These are phyloP conservation scores for Tolmerus cingulatus DNA, from an alignment of 2,888 invertebrate species.

Conservation along the genomic window DNA sequence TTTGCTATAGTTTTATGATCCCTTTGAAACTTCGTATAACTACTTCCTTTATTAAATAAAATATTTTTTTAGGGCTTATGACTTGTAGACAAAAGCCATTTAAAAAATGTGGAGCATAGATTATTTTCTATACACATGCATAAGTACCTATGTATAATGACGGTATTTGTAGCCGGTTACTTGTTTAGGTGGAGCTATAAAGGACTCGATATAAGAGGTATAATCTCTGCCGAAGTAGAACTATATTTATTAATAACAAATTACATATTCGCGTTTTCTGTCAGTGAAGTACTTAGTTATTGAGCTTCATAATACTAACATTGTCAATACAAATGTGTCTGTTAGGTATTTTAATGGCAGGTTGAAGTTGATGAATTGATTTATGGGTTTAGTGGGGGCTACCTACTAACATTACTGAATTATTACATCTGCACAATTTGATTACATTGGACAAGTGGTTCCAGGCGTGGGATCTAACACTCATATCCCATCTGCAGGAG, in stretches of 20 bases:
- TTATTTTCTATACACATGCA: background rate
- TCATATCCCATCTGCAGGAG: conserved; percentile 97
- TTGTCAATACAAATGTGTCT: background rate
- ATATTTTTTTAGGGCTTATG: too few species aligned
- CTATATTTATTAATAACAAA: background rate
- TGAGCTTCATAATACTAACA: background rate
- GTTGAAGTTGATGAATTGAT: background rate
- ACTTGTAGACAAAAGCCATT: background rate
- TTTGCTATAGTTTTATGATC: background rate
- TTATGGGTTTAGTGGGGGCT: background rate
- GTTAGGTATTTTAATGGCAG: background rate
- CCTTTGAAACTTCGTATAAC: background rate
- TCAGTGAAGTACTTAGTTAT: background rate
- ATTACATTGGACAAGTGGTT: conserved; percentile 99
- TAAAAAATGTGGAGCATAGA: background rate
- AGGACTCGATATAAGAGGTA: background rate
- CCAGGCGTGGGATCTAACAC: conserved; percentile 86
- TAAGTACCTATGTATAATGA: too few species aligned
- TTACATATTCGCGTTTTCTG: background rate
- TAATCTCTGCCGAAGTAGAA: background rate
- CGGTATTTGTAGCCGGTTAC: background rate
- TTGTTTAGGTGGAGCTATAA: background rate
- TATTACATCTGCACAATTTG: too few species aligned
- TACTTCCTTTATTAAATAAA: background rate
- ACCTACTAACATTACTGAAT: background rate